Conservation (phyloP, 2,888 invertebrate species). For the Caenorhabditis virilis region DNA sequence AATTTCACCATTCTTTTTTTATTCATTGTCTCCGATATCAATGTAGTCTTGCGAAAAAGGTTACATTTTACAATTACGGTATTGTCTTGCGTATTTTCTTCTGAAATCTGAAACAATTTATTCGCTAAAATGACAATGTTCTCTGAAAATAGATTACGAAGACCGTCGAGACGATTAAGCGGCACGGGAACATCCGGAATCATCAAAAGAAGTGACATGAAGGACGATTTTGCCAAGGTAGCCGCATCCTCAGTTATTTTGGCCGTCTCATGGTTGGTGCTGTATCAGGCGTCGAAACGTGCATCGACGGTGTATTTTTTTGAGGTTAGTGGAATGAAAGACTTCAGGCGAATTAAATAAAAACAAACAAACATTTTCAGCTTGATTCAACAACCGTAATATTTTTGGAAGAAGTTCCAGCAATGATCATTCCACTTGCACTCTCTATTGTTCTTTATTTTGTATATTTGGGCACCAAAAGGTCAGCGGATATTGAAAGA, state of each 20-base stretch:
- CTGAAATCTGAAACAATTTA: too few relatives aligned
- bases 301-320: constrained; percentile 56
- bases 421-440: constrained; percentile 41
- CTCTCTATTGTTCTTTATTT: constrained; percentile 44
- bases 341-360: neutral
- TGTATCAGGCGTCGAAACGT: constrained; percentile 45
- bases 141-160: too few relatives aligned
- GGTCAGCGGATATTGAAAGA: constrained; percentile 28
- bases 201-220: constrained; percentile 12
- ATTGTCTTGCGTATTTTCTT: too few relatives aligned
- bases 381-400: constrained; percentile 44
- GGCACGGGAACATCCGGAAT: too few relatives aligned
- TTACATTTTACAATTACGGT: too few relatives aligned
- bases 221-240: constrained; percentile 32
- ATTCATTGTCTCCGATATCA: too few relatives aligned
- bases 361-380: constrained; percentile 10
- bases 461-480: constrained; percentile 46
- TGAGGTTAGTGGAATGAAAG: constrained; percentile 31
- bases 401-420: constrained; percentile 44
- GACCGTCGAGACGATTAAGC: too few relatives aligned
- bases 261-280: constrained; percentile 35
- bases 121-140: too few relatives aligned
- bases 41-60: too few relatives aligned
- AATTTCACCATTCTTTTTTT: too few relatives aligned
- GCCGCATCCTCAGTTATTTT: constrained; percentile 42